Percentiles rank a stretch among this genome's conserved stretches.
These are phyloP conservation scores for Adelphocoris suturalis DNA, from an alignment of 2,888 invertebrate species.

Conservation along the genomic window DNA sequence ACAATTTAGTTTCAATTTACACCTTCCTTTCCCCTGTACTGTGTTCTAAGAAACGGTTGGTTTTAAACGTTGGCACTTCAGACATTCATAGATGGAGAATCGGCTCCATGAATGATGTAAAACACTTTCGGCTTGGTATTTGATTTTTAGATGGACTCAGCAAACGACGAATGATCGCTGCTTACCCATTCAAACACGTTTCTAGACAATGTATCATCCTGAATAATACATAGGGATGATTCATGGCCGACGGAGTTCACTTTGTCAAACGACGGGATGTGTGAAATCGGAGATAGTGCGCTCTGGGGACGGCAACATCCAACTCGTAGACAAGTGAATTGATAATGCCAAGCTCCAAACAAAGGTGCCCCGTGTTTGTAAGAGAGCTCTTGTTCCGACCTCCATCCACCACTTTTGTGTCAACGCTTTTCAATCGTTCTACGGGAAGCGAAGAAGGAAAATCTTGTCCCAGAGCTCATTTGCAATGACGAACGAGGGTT, in stretches of 20 bases:
- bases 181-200: constrained; percentile 52
- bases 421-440: constrained; percentile 12
- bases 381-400: background rate
- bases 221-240: constrained; percentile 69
- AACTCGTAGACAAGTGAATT: constrained; percentile 44
- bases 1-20: no score
- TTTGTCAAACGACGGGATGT: constrained; percentile 64
- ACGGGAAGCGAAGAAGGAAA: background rate
- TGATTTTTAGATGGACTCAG: constrained; percentile 57
- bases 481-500: background rate
- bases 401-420: constrained; percentile 27
- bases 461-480: background rate
- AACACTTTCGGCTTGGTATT: constrained; percentile 3
- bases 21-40: no score
- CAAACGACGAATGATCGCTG: constrained; percentile 47
- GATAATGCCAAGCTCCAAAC: constrained; percentile 48
- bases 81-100: background rate
- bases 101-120: constrained; percentile 49
- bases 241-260: constrained; percentile 61
- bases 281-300: constrained; percentile 57
- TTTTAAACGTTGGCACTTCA: no score
- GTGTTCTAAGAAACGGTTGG: no score
- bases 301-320: constrained; percentile 20
- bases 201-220: constrained; percentile 63
- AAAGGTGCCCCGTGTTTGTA: constrained; percentile 38